phyloP scores from a whole-genome alignment of 2,888 invertebrate genomes.

The Pollenia griseotomentosa region DNA sequence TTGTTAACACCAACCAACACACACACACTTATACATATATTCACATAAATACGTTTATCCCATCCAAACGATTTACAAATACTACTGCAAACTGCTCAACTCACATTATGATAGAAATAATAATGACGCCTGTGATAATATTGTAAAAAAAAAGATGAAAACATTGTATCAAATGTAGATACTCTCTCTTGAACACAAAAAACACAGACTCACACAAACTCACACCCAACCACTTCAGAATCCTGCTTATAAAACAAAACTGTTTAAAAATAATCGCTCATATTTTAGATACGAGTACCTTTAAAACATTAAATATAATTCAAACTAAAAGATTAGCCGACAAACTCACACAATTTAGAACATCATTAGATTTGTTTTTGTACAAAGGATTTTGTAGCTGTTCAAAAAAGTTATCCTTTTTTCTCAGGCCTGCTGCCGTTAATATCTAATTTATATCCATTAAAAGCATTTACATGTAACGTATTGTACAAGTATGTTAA shows the following conservation, averaged over 20 bases:
- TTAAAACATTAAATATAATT: constrained; percentile 49
- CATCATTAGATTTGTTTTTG: constrained; percentile 29
- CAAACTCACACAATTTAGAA: constrained; percentile 7
- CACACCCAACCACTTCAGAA: background rate
- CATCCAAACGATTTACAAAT: background rate
- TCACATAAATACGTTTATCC: background rate
- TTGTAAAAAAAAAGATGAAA: background rate
- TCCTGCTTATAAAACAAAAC: constrained; percentile 21
- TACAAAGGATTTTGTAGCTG: constrained; percentile 40
- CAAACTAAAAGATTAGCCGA: constrained; percentile 28
- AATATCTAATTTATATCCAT: constrained; percentile 69
- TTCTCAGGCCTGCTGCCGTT: constrained; percentile 35
- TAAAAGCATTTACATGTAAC: constrained; percentile 46
- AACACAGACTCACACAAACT: background rate
- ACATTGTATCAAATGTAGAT: constrained; percentile 35
- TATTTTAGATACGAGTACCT: constrained; percentile 37
- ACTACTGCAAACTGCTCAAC: background rate
- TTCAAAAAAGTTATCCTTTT: background rate
- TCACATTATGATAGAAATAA: background rate
- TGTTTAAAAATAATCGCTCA: constrained; percentile 41
- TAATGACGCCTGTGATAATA: background rate
- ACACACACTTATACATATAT: background rate
- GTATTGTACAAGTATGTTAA: constrained; percentile 59
- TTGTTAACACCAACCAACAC: constrained; percentile 46
- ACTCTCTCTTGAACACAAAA: background rate